Conservation (phyloP, 1,140 invertebrate species). For the Drosophila guanche region DNA sequence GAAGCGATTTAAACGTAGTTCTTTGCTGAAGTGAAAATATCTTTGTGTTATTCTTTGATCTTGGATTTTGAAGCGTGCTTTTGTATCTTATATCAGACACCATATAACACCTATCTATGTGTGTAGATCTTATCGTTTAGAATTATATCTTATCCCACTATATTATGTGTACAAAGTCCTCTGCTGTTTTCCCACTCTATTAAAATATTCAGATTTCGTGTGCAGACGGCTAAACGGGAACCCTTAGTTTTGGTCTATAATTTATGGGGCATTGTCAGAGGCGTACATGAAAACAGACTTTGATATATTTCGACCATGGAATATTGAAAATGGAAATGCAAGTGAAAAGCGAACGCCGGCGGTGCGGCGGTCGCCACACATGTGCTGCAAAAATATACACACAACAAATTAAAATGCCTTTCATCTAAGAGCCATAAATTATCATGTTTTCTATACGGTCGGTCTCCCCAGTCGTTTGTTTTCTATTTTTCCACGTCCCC, state of each 20-base stretch:
- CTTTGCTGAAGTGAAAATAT: no score
- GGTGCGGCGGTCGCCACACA: slow-evolving; percentile 36
- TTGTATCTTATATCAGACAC: no score
- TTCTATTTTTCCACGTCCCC: slow-evolving; percentile 1
- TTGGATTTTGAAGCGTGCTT: no score
- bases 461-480: slow-evolving; percentile 2
- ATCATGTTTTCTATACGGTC: slow-evolving; percentile 45
- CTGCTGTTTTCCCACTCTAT: no score
- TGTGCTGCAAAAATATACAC: slow-evolving; percentile 51
- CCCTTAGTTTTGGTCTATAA: slow-evolving; percentile 49
- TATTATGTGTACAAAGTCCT: no score
- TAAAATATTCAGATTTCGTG: no score
- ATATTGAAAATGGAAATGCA: slow-evolving; percentile 56
- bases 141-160: no score
- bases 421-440: slow-evolving; percentile 78
- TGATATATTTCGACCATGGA: slow-evolving; percentile 12
- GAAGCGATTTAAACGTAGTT: no score
- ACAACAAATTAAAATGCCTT: slow-evolving; percentile 66
- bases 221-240: not conserved
- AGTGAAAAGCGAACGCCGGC: slow-evolving; percentile 24
- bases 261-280: slow-evolving; percentile 58
- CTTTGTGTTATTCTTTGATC: no score
- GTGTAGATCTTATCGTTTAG: no score
- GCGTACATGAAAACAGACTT: slow-evolving; percentile 61
- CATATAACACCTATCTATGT: no score